These are phyloP conservation scores for Colaptes auratus DNA, from an alignment of 2,113 vertebrate genomes.

Conservation along the genomic window DNA sequence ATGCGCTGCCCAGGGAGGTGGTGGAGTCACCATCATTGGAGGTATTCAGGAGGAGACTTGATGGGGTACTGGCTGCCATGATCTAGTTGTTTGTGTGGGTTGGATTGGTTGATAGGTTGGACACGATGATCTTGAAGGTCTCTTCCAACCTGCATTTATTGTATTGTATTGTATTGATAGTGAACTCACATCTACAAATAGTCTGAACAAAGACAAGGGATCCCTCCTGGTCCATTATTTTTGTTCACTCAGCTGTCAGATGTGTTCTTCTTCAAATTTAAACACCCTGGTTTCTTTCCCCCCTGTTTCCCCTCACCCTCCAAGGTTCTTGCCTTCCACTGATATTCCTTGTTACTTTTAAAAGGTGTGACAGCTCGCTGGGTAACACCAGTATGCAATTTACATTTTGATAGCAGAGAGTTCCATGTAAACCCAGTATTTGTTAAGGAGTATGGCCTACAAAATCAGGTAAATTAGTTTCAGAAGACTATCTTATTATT, in stretches of 20 bases:
- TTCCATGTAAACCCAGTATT: background rate
- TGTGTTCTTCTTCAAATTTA: slow-evolving; percentile 7
- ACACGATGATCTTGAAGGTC: no score
- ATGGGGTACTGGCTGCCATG: no score
- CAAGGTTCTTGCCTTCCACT: background rate
- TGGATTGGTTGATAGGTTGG: no score
- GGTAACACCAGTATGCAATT: background rate
- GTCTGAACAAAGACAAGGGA: background rate
- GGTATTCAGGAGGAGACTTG: no score
- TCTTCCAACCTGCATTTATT: no score
- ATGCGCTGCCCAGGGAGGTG: no score
- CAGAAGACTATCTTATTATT: background rate
- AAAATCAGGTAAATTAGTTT: background rate
- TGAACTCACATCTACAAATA: background rate
- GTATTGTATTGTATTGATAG: no score
- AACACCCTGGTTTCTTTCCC: background rate
- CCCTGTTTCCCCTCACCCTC: background rate
- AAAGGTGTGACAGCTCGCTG: background rate
- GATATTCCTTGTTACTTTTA: background rate
- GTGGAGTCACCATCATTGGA: no score
- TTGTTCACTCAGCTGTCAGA: slow-evolving; percentile 32
- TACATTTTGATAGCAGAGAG: slow-evolving; percentile 4
- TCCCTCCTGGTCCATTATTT: slow-evolving; percentile 14
- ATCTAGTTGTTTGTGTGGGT: no score
- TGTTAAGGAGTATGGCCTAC: background rate